Conservation (phyloP, 2,113 vertebrate species). For the Corythoichthys haematopterus region DNA sequence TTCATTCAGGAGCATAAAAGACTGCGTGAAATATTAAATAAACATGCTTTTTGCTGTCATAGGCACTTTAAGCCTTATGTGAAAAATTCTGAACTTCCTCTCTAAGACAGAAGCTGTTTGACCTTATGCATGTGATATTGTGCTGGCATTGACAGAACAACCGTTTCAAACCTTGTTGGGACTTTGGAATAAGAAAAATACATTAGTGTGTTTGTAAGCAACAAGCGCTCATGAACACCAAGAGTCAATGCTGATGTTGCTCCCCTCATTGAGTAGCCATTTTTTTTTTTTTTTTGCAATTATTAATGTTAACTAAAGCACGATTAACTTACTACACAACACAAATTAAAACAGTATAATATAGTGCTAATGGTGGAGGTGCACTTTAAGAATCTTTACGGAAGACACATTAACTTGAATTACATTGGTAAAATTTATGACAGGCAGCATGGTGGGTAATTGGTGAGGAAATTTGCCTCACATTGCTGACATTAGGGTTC, state of each 20-base stretch:
- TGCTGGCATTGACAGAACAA: slow-evolving; percentile 20
- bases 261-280: neutral
- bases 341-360: slow-evolving; percentile 25
- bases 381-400: too few species aligned
- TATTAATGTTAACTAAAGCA: neutral
- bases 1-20: too few species aligned
- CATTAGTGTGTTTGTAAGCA: neutral
- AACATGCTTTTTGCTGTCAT: too few species aligned
- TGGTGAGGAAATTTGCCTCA: too few species aligned
- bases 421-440: too few species aligned
- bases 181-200: slow-evolving; percentile 1
- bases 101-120: too few species aligned
- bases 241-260: slow-evolving; percentile 13
- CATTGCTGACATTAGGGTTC: too few species aligned
- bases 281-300: slow-evolving; percentile 11
- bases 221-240: slow-evolving; percentile 11
- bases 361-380: neutral
- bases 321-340: neutral
- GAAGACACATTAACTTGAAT: too few species aligned
- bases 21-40: too few species aligned
- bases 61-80: too few species aligned
- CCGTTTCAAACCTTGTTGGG: neutral
- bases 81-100: too few species aligned
- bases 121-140: neutral
- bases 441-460: too few species aligned